Conservation (phyloP, 2,888 invertebrate species). For the Noctua janthina region DNA sequence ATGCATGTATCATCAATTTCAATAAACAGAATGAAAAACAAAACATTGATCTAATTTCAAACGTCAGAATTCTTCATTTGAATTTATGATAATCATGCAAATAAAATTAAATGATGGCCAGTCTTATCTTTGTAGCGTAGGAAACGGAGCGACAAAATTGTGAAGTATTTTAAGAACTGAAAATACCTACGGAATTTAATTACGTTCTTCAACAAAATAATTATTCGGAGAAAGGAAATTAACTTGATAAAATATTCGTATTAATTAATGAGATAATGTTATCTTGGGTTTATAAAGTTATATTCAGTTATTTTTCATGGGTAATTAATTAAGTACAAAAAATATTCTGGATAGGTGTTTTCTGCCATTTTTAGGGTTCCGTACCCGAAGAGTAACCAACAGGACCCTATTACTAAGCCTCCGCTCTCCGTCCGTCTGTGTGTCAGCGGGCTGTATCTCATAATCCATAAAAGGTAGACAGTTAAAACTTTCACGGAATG, state of each 20-base stretch:
- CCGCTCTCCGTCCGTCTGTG: no score
- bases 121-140: background rate
- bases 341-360: background rate
- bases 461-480: no score
- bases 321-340: background rate
- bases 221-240: conserved; percentile 29
- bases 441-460: no score
- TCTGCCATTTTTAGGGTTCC: no score
- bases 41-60: conserved; percentile 14
- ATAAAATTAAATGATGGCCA: conserved; percentile 11
- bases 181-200: conserved; percentile 34
- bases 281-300: conserved; percentile 1
- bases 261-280: conserved; percentile 16
- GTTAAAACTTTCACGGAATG: no score
- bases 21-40: conserved; percentile 8
- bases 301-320: background rate
- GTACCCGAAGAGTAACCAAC: no score
- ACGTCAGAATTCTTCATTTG: conserved; percentile 29
- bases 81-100: conserved; percentile 14
- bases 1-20: background rate
- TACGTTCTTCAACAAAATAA: conserved; percentile 24
- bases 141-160: background rate
- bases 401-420: no score
- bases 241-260: conserved; percentile 29
- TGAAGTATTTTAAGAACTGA: conserved; percentile 6